Base-by-base conservation (phyloP, 2,888 invertebrate genomes). In the Cheilosia urbana region DNA sequence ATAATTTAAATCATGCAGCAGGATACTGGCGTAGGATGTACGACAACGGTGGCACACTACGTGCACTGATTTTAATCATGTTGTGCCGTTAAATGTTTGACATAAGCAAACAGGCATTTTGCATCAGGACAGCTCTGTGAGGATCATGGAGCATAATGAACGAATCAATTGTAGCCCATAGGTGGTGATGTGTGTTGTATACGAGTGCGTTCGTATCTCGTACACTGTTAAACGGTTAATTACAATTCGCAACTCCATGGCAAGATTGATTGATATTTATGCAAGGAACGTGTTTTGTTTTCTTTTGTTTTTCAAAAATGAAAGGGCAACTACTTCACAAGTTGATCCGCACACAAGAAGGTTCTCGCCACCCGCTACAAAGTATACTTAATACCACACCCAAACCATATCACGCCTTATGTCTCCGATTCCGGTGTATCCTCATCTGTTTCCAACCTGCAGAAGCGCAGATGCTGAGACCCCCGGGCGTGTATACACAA, bases 11-110 rank as follows among this genome's bases (percentile, higher is more conserved):
- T 84, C 84, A 75, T 76, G 60, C 71, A 76, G 21, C 69, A 73
- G 63, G 63, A 78, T 47, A 66, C 57, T 13, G 27, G 40, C 30
- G 30, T 45, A 49, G 62, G 69, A 42, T 60, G 45, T 55, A 21
- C 21, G 21, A 58, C 11, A 27, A 13, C 15, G 21, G 27, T 34
- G 34, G 21, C 34, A n/a, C 27, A 47, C 45, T 17, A 34, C 40
- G 58, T 63, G 79, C 75, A 69, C 75, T 58, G 69, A 79, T 84
- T 75, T 79, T 84, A 55, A 84, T 79, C 75, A 75, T 79, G 69
- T 71, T 79, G 79, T 84, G 79, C 75, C 75, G 80, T 76, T 84
- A 66, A 84, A 84, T 84, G 84, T 84, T 84, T 84, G 80, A 84
- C 79, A 84, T 66, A 80, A 42, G 60, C 80, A 84, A 84, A 80